Evolutionary conservation across 1,140 invertebrate species (phyloP).

Genomic region (Zaprionus camerounensis): DNA sequence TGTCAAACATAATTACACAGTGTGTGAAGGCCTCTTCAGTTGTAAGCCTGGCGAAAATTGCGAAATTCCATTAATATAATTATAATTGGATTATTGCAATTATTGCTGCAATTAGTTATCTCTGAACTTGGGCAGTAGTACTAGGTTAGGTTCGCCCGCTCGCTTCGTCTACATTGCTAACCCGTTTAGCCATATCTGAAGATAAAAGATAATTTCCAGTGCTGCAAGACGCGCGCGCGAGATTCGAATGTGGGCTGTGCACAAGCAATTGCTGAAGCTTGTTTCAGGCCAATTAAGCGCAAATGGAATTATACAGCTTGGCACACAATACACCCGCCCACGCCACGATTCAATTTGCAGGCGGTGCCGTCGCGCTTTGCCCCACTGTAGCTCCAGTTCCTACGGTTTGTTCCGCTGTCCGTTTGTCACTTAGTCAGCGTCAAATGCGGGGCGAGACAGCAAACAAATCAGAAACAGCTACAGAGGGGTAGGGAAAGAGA

Average conservation of each 20-base stretch:
- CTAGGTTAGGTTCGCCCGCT: no score
- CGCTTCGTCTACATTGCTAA: background rate
- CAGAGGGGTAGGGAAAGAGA: background rate
- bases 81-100: constrained; percentile 5
- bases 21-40: background rate
- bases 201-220: constrained; percentile 9
- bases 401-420: constrained; percentile 5
- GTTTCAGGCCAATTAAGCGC: constrained; percentile 49
- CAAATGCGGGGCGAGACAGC: constrained; percentile 48
- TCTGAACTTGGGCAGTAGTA: background rate
- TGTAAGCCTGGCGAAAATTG: background rate
- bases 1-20: background rate
- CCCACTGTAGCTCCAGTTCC: background rate
- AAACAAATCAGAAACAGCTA: constrained; percentile 44
- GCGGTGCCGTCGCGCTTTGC: background rate
- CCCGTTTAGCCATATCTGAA: background rate
- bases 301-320: constrained; percentile 44
- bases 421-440: constrained; percentile 44
- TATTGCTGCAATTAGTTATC: background rate
- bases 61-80: constrained; percentile 2
- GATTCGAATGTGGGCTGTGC: constrained; percentile 24
- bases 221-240: background rate
- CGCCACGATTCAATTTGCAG: constrained; percentile 32
- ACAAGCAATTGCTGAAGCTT: constrained; percentile 39
- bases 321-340: constrained; percentile 34